phyloP scores from a whole-genome alignment of 2,888 invertebrate genomes.

The Diaperis boleti region DNA sequence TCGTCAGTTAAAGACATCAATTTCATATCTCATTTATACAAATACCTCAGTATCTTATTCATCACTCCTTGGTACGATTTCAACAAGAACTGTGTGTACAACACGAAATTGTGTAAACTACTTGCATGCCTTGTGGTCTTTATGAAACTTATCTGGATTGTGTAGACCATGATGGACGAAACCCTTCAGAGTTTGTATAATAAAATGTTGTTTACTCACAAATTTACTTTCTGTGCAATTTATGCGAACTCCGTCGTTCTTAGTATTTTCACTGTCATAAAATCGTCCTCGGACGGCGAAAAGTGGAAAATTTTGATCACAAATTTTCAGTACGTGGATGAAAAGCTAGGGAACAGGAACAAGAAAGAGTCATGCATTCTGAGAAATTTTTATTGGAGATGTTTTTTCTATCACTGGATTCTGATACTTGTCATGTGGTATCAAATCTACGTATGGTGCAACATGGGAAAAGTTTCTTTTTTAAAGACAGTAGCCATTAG shows the following conservation, averaged over 20 bases:
- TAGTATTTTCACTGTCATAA: background rate
- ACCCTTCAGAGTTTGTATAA: background rate
- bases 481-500: background rate
- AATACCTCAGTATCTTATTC: background rate
- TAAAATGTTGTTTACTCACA: background rate
- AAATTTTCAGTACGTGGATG: background rate
- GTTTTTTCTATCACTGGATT: background rate
- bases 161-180: background rate
- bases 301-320: background rate
- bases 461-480: background rate
- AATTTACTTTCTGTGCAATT: background rate
- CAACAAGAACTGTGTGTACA: background rate
- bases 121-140: background rate
- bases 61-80: constrained; percentile 8
- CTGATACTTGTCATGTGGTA: background rate
- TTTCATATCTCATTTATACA: background rate
- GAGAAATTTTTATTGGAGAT: constrained; percentile 2
- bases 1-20: background rate
- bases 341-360: no score
- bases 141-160: background rate
- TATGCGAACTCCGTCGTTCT: background rate
- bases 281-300: background rate
- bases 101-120: background rate
- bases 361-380: background rate
- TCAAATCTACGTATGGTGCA: constrained; percentile 6